Evolutionary conservation across 2,113 vertebrate species (phyloP).

Genomic region (Chaetura pelagica): DNA sequence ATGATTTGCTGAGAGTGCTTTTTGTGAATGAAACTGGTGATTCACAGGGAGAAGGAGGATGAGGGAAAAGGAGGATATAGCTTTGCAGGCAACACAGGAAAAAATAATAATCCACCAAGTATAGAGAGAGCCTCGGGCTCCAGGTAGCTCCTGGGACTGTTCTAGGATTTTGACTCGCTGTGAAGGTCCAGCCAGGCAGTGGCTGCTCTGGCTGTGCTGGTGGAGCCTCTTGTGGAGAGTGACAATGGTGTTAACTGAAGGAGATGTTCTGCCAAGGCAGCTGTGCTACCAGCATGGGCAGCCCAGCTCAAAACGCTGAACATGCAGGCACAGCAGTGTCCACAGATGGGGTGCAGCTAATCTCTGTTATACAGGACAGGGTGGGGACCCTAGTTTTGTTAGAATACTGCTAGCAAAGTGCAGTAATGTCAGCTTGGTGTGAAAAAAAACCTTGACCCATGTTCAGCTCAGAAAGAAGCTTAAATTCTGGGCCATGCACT

Average conservation of each 20-base stretch:
- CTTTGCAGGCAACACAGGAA: background rate
- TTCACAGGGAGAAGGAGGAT: background rate
- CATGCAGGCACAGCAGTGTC: background rate
- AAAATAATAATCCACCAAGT: background rate
- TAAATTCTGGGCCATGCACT: background rate
- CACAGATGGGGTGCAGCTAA: background rate
- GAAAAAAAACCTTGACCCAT: background rate
- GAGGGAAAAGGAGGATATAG: background rate
- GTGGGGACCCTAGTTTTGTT: fast-evolving
- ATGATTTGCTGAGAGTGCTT: background rate
- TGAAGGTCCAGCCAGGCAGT: background rate
- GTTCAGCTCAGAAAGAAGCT: background rate
- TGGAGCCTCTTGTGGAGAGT: background rate
- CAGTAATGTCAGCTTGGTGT: background rate
- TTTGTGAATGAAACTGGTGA: background rate
- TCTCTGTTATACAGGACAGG: background rate
- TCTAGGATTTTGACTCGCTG: background rate
- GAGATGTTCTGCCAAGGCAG: background rate
- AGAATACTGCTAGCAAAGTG: background rate
- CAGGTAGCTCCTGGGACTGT: background rate
- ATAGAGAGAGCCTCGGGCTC: background rate
- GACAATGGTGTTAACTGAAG: background rate
- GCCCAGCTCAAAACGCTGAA: background rate
- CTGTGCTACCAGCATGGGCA: background rate
- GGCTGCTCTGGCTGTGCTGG: background rate